These are phyloP conservation scores for Cinclus cinclus DNA, from an alignment of 2,113 vertebrate species.

Conservation along the genomic window DNA sequence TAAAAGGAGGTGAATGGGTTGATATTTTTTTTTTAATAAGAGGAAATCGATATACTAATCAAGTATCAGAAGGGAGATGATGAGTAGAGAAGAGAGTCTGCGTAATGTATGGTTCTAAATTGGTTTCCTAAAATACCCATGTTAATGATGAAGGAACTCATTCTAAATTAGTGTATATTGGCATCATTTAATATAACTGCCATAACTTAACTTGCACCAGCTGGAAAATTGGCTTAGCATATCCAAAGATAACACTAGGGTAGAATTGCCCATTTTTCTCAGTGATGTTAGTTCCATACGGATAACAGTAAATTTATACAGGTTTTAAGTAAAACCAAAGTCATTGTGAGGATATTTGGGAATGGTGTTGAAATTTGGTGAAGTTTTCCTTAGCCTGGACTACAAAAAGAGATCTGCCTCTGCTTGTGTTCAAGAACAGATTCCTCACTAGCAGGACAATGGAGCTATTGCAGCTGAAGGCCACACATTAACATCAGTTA, in stretches of 20 bases:
- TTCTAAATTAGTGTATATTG: slow-evolving; percentile 57
- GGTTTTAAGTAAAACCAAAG: background rate
- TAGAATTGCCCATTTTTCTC: slow-evolving; percentile 34
- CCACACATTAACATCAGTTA: background rate
- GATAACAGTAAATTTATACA: background rate
- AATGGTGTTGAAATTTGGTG: background rate
- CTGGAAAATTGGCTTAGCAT: slow-evolving; percentile 29
- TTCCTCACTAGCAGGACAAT: background rate
- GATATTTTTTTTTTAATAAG: slow-evolving; percentile 14
- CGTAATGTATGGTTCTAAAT: slow-evolving; percentile 46
- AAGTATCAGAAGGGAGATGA: slow-evolving; percentile 45
- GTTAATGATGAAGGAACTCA: slow-evolving; percentile 48
- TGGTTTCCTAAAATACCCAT: slow-evolving; percentile 51
- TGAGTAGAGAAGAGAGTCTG: slow-evolving; percentile 22
- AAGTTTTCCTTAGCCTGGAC: background rate
- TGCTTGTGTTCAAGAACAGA: background rate
- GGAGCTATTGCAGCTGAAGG: background rate
- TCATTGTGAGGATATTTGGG: background rate
- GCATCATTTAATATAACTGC: slow-evolving; percentile 57
- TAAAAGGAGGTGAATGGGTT: slow-evolving; percentile 37
- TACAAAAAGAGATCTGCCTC: background rate
- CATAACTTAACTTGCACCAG: slow-evolving; percentile 45
- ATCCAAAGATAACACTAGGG: slow-evolving; percentile 34
- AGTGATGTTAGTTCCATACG: background rate
- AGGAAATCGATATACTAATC: slow-evolving; percentile 49